Base-by-base conservation (phyloP, 2,888 invertebrate species). In the Myopa tessellatipennis region DNA sequence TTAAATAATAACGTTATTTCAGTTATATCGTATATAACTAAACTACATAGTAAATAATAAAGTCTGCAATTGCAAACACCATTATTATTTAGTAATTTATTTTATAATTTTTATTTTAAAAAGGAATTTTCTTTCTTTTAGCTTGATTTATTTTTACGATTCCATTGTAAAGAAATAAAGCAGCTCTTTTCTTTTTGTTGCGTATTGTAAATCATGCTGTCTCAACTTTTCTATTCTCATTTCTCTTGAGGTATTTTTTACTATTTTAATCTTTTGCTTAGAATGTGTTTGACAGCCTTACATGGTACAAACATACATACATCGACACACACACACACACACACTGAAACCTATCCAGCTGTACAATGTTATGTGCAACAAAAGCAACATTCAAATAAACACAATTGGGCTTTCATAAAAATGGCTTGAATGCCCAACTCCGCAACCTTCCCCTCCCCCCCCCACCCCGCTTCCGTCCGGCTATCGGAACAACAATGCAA, bases 341-440 rank as follows among this genome's bases (percentile, higher is more conserved):
- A 26, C n/a, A n/a, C 34, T 36, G 36, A 38, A 65, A 8, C 63
- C 34, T 36, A 18, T 36, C 34, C 70, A 70, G 14, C 1, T 34
- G 14, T 71, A 58, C 12, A 38, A 60, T 7, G 12, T 4, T 26
- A 58, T 5, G 36, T 26, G 63, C 60, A 69, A 75, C 67, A 36
- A 68, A 60, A 60, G 60, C 40, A 40, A 65, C 60, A 77, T 77
- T 77, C 68, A 77, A 74, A 77, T 77, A 18, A 52, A 77, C 58
- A 68, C 77, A 70, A 67, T 72, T 16, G 40, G 36, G 38, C 38
- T 55, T 18, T 61, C 45, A 60, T 58, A 50, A 45, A 38, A 65
- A 38, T 61, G 65, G 10, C 26, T 2, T 63, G 10, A 6, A 63
- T 4, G 18, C 34, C 26, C 26, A 63, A 63, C 61, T 26, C 12